Evolutionary conservation across 2,797 vertebrate species (phyloP).

Genomic region (Acrossocheilus fasciatus): DNA sequence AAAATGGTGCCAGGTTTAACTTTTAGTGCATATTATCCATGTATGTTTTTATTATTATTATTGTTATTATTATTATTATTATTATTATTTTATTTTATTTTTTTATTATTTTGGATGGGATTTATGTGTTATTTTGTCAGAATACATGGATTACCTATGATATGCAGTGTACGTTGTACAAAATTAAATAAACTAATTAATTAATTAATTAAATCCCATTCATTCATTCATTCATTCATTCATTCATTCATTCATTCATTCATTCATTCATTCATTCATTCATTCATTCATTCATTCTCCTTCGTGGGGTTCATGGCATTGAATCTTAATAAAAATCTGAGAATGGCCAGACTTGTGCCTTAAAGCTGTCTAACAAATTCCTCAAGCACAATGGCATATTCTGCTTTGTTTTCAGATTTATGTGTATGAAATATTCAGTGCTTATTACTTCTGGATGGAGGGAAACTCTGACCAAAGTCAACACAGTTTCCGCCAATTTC

Average conservation of each 20-base stretch:
- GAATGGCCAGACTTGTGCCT: background rate
- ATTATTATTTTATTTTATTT: background rate
- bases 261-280: too few relatives aligned
- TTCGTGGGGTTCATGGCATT: background rate
- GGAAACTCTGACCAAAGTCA: constrained; percentile 30
- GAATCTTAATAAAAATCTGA: background rate
- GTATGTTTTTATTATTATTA: background rate
- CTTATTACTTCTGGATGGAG: constrained; percentile 5
- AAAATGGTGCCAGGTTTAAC: background rate
- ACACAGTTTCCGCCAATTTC: background rate
- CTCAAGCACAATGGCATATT: background rate
- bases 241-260: too few relatives aligned
- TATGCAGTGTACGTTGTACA: background rate
- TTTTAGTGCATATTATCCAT: background rate
- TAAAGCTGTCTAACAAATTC: background rate
- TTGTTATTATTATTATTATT: background rate
- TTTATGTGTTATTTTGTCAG: background rate
- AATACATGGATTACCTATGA: background rate
- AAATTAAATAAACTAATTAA: background rate
- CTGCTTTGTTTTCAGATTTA: constrained; percentile 3
- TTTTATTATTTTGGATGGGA: background rate
- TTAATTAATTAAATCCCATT: background rate
- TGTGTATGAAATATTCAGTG: constrained; percentile 4
- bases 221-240: too few relatives aligned
- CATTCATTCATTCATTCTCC: background rate